Evolutionary conservation across 1,140 invertebrate genomes (phyloP), one percentile per base, ranked within the genome.

Genomic region (Caligus rogercresseyi): DNA sequence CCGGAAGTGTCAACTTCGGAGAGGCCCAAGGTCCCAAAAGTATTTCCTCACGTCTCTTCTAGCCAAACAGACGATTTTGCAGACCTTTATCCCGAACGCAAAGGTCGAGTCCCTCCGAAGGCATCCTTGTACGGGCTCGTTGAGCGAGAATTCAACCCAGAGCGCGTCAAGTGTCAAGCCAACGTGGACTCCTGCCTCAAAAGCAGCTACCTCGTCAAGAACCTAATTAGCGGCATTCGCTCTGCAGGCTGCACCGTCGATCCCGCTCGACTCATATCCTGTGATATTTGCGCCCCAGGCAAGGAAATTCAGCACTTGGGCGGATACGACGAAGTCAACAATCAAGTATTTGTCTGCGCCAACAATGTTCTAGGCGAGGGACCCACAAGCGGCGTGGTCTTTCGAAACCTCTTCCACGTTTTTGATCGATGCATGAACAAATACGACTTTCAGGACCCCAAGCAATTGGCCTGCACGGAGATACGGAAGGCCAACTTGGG

Each of bases 271-370:
- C 91, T 96, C 71, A 82, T 96, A 64, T 83, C 85, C 0, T 96
- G 92, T 78, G 92, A 96, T 79, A 79, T 84, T 16, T 97, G 93
- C 75, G 81, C 85, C 69, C 73, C 76, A 18, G 75, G 77, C 31
- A 86, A 95, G 0, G 88, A 79, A 69, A 43, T 43, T 43, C 31
- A 43, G n/a, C 31, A 43, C 31, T 43, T 43, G n/a, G 92, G 92
- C 25, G 92, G 92, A 15, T 96, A 89, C 78, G 92, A 96, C 79
- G 83, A 87, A 13, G 77, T 81, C 68, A 71, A 83, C 26, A 92
- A 92, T 78, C 89, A 90, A 76, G 81, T 95, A 65, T 83, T 97
- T 4, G 77, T 96, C 13, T 97, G 91, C 69, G 86, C 94, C 71
- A 96, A 97, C n/a, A 43, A 43, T 43, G 31, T 43, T 43, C 7